Percentiles rank a stretch among this genome's conserved stretches.
These are phyloP conservation scores for Campaea margaritaria DNA, from an alignment of 2,888 invertebrate species.

Conservation along the genomic window DNA sequence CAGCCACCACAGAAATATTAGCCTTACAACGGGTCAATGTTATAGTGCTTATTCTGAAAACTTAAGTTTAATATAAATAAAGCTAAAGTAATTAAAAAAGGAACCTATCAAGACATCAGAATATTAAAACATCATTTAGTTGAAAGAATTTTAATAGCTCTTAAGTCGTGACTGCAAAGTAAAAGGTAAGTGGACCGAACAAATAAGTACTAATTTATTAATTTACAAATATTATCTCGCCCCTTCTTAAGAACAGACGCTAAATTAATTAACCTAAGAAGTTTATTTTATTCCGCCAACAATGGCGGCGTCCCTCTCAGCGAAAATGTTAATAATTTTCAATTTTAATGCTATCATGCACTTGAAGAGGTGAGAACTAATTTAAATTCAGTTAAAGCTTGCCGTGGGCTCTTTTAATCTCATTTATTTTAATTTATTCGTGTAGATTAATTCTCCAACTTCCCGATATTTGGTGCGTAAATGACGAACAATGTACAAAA, in stretches of 20 bases:
- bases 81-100: too few species aligned
- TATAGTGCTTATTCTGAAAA: too few species aligned
- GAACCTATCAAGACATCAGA: too few species aligned
- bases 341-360: slow-evolving; percentile 81
- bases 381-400: slow-evolving; percentile 77
- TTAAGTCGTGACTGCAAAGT: slow-evolving; percentile 13
- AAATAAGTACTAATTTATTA: slow-evolving; percentile 31
- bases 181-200: slow-evolving; percentile 23
- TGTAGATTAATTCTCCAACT: slow-evolving; percentile 72
- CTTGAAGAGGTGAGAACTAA: slow-evolving; percentile 78
- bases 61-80: too few species aligned
- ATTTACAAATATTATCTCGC: slow-evolving; percentile 33
- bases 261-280: slow-evolving; percentile 46
- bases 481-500: slow-evolving; percentile 39
- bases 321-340: slow-evolving; percentile 70
- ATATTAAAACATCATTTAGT: not conserved
- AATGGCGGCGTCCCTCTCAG: slow-evolving; percentile 38
- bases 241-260: slow-evolving; percentile 24
- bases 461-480: slow-evolving; percentile 59
- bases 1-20: too few species aligned
- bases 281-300: slow-evolving; percentile 40
- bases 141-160: slow-evolving; percentile 3
- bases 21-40: too few species aligned
- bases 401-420: slow-evolving; percentile 76
- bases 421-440: slow-evolving; percentile 83